Evolutionary conservation across 2,113 vertebrate genomes (phyloP).

Genomic region (Bos indicus): DNA sequence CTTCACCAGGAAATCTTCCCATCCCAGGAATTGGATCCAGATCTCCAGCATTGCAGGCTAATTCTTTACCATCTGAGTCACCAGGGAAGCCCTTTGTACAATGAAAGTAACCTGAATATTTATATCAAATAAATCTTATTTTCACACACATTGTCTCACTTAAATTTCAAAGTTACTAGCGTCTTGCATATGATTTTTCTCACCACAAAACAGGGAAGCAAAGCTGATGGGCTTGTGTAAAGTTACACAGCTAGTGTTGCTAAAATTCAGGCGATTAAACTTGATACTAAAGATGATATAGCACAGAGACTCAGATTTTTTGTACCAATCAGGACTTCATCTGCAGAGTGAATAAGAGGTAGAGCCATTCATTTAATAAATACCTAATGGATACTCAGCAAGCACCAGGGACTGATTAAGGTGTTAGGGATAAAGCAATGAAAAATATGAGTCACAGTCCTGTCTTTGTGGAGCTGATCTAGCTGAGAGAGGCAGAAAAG

Average conservation of each 20-base stretch:
- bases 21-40: not conserved
- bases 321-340: not conserved
- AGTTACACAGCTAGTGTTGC: not conserved
- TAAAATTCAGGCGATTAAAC: not conserved
- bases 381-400: not conserved
- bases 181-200: not conserved
- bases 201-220: not conserved
- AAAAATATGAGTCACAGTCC: accelerated
- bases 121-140: not conserved
- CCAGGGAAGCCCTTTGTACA: not conserved
- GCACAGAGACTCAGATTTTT: not conserved
- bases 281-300: not conserved
- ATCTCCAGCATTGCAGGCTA: not conserved
- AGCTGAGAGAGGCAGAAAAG: not conserved
- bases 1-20: not conserved
- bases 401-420: not conserved
- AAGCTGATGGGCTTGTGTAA: not conserved
- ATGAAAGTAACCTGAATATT: not conserved
- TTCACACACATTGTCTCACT: not conserved
- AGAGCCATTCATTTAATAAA: not conserved
- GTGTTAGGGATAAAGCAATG: not conserved
- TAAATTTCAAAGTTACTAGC: not conserved
- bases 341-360: not conserved
- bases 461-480: not conserved
- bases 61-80: not conserved